Percentiles rank a stretch among this genome's conserved stretches.
Evolutionary conservation across 2,113 vertebrate species (phyloP).

Genomic region (Chrysemys picta): DNA sequence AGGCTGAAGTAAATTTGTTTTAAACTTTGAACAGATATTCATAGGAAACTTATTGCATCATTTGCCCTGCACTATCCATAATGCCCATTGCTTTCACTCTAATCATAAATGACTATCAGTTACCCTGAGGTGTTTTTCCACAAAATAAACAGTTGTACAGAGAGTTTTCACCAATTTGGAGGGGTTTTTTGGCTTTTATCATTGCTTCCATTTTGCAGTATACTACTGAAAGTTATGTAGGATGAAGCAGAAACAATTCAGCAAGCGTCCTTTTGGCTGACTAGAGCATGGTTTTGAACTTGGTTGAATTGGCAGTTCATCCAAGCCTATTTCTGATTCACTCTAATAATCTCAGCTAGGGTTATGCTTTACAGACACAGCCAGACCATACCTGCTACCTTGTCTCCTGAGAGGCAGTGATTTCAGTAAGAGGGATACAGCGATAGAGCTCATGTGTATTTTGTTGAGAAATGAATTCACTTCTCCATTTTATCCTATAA

Average conservation of each 20-base stretch:
- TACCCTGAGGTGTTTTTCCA: not conserved
- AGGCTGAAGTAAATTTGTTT: not conserved
- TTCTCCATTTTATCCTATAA: not conserved
- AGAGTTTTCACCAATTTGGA: rapidly evolving
- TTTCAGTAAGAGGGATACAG: not conserved
- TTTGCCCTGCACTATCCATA: not conserved
- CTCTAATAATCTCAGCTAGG: not conserved
- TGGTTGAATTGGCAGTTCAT: not conserved
- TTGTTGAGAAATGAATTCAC: not conserved
- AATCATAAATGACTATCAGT: not conserved
- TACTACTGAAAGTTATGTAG: rapidly evolving
- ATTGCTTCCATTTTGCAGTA: not conserved
- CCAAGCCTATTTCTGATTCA: not conserved
- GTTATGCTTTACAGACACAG: not conserved
- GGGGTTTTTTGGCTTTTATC: not conserved
- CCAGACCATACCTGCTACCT: not conserved
- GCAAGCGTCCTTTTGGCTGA: not conserved
- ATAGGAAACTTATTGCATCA: rapidly evolving
- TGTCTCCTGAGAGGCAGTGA: not conserved
- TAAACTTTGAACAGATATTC: not conserved
- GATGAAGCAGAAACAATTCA: not conserved
- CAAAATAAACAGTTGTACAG: not conserved
- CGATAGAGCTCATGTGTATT: not conserved
- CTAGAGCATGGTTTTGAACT: not conserved
- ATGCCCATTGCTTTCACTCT: not conserved